Evolutionary conservation across 2,888 invertebrate genomes (phyloP), one percentile per base, ranked within the genome.

Genomic region (Oeneis ivallda): DNA sequence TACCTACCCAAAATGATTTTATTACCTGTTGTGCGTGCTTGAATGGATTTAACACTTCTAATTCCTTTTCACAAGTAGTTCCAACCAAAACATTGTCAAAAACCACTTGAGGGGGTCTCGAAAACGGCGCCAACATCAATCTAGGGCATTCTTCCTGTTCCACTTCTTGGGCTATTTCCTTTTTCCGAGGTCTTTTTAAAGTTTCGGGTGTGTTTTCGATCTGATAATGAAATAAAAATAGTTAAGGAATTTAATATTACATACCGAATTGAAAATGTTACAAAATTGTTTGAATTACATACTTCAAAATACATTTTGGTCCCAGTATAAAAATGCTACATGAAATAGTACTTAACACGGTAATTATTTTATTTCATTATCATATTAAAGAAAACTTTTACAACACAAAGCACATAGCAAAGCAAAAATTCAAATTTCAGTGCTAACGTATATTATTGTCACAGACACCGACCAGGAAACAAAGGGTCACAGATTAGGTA

Each of bases 11-110:
- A n/a, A n/a, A 47, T 15, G 45, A 15, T 5, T 13, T 53, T 34
- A 19, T n/a, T 79, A 92, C 91, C 86, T 88, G 85, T 79, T 89
- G 86, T 1, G 76, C 68, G 75, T 85, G 80, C 71, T 89, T 87
- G 0, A 82, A 75, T 11, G 95, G 94, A 82, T 95, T 95, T 60
- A 87, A 83, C 13, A 95, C 84, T 73, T 93, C 89, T 66, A 95
- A 81, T 59, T 85, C 83, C 71, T 93, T 92, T 64, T 87, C 90
- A 64, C 92, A 93, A 11, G 89, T 84, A 52, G 92, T 87, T 15
- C 94, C 93, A 64, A 95, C 85, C 7, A 91, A 84, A 64, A 95
- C 93, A 88, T 94, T 92, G 70, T 95, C 94, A 76, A 95, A 95
- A n/a, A 93, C 89, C 17, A 95, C 92, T 85, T 94, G 94, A 3